phyloP scores from a whole-genome alignment of 2,888 invertebrate species.

The Spialia ferax region DNA sequence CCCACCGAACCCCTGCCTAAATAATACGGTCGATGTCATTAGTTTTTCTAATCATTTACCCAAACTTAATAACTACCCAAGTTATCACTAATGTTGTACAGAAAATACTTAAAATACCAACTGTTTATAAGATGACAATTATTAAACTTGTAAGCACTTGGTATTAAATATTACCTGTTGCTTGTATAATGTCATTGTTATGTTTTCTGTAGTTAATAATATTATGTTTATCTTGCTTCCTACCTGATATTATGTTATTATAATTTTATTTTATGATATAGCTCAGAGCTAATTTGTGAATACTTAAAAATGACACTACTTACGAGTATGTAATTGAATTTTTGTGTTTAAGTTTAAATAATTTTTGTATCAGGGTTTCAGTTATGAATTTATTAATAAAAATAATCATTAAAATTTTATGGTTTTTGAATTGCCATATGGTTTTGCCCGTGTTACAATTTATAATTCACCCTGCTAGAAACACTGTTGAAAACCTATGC shows the following conservation, averaged over 20 bases:
- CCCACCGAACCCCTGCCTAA: no score
- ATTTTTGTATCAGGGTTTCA: slow-evolving; percentile 58
- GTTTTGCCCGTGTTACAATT: no score
- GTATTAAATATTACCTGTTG: not conserved
- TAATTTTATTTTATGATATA: not conserved
- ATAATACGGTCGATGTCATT: no score
- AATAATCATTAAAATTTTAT: slow-evolving; percentile 14
- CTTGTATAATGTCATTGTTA: not conserved
- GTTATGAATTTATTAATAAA: slow-evolving; percentile 51
- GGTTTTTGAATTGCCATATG: no score
- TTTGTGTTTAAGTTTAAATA: slow-evolving; percentile 56
- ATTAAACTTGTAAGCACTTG: no score
- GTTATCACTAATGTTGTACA: no score
- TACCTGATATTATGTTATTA: not conserved
- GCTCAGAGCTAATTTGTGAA: not conserved
- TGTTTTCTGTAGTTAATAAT: not conserved
- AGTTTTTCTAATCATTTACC: no score
- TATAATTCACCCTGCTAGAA: no score
- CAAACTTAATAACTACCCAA: no score
- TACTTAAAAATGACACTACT: not conserved
- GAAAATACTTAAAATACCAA: no score
- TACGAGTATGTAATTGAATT: not conserved
- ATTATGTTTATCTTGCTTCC: not conserved
- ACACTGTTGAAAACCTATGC: no score
- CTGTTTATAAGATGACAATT: no score